phyloP scores from a whole-genome alignment of 2,113 vertebrate genomes.

The Bambusicola thoracicus region DNA sequence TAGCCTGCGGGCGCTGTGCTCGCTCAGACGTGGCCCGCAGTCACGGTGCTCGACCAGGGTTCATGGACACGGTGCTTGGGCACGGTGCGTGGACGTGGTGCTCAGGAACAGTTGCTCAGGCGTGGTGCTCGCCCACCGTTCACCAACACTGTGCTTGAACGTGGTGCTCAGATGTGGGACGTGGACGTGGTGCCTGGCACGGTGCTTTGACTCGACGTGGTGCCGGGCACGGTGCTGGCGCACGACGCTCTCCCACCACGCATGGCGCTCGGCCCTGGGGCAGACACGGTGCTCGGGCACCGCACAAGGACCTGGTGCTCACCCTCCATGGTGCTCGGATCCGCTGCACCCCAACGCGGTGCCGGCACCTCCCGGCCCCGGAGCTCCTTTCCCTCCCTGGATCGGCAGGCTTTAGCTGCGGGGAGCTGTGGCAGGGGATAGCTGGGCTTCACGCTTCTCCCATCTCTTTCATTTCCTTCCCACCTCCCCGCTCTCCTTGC shows the following conservation, averaged over 20 bases:
- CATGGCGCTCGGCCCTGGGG: not conserved
- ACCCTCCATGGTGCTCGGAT: not conserved
- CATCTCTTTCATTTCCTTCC: not conserved
- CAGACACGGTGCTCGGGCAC: rapidly evolving
- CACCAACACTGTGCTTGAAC: rapidly evolving
- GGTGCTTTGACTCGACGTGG: too few relatives aligned
- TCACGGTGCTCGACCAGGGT: not conserved
- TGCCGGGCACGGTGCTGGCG: too few relatives aligned
- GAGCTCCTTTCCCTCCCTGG: not conserved
- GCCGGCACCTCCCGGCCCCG: not conserved
- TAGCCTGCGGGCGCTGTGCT: not conserved
- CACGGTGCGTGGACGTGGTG: not conserved
- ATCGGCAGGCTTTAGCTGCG: not conserved
- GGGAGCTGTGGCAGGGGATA: not conserved
- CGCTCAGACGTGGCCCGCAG: too few relatives aligned
- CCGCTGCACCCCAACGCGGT: not conserved
- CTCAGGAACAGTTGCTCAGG: not conserved
- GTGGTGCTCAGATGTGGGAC: rapidly evolving
- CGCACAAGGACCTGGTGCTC: not conserved
- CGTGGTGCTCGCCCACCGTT: not conserved
- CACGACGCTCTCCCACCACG: not conserved
- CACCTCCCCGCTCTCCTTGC: not conserved
- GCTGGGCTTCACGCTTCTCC: not conserved
- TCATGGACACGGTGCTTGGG: too few relatives aligned
- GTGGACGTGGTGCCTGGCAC: not conserved